phyloP scores from a whole-genome alignment of 2,797 vertebrate species.

The Zalophus californianus region DNA sequence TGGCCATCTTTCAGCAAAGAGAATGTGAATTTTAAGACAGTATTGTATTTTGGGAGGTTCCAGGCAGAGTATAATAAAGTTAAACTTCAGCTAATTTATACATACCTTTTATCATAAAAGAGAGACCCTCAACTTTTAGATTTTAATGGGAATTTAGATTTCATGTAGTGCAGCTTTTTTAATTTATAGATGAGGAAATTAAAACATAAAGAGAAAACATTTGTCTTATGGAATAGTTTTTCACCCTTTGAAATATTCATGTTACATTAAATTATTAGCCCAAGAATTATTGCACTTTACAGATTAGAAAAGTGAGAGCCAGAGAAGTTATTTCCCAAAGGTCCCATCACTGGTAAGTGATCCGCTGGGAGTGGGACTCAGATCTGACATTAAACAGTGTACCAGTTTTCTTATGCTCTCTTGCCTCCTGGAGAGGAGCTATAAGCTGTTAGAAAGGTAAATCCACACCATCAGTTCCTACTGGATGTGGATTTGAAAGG shows the following conservation, averaged over 20 bases:
- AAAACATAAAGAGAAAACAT: neutral
- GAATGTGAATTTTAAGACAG: conserved; percentile 8
- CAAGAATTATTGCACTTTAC: conserved; percentile 5
- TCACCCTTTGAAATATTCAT: conserved; percentile 13
- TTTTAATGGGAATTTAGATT: conserved; percentile 40
- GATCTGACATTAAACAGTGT: neutral
- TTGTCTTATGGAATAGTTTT: conserved; percentile 9
- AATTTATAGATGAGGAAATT: conserved; percentile 37
- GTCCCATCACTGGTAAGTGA: neutral
- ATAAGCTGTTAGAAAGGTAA: neutral
- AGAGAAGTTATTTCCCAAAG: neutral
- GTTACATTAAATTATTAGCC: neutral
- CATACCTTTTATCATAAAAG: neutral
- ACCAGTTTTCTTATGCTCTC: neutral
- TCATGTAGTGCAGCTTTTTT: conserved; percentile 8
- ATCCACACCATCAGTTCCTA: neutral
- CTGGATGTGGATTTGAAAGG: neutral
- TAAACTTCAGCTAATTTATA: neutral
- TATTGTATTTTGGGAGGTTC: neutral
- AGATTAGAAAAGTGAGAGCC: conserved; percentile 23
- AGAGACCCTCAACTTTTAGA: neutral
- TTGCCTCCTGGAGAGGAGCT: neutral
- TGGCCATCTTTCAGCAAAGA: conserved; percentile 45
- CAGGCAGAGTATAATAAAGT: conserved; percentile 25
- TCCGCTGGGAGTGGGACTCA: neutral